Evolutionary conservation across 2,797 vertebrate species (phyloP), one percentile per base, ranked within the genome.

Genomic region (Phylloscopus collybita): DNA sequence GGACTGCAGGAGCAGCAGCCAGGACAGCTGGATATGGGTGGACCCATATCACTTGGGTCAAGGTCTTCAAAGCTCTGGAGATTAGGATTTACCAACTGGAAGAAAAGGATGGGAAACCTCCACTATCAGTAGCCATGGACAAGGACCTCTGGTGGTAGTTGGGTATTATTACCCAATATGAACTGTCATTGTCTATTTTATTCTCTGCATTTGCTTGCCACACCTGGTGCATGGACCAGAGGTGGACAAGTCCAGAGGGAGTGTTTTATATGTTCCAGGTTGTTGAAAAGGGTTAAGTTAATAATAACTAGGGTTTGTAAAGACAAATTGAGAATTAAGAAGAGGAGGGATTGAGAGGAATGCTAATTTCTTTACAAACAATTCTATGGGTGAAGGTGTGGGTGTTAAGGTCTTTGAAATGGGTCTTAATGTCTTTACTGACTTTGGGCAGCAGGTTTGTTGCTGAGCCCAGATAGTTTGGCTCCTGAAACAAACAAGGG

Each of bases 391-490:
- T 8, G 22, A 38, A 74, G 29, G 8, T 50, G 23, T n/a, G 18
- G 17, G 10, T 60, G 4, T n/a, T 50, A n/a, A 10, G 1, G 0
- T 51, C 4, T 50, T 42, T 42, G 5, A 42, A 51, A n/a, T 13
- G 5, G 47, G 23, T 62, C 23, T 22, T 42, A 27, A 42, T 50
- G 14, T 27, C 18, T 12, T 6, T n/a, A 3, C 23, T 51, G 36
- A 32, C 19, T 62, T 40, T 50, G 29, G 38, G 17, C 47, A 40
- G 57, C 57, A 38, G 45, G 34, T 61, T 61, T 61, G 8, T 8
- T 47, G 34, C 44, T 7, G 10, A 40, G 29, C 56, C 34, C 29
- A 20, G 29, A 20, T 4, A n/a, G 36, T 9, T 21, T n/a, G 23
- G 36, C 8, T 76, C 47, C 18, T 21, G 29, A 42, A 21, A 51